phyloP scores from a whole-genome alignment of 2,797 vertebrate species.

The Channa striata region DNA sequence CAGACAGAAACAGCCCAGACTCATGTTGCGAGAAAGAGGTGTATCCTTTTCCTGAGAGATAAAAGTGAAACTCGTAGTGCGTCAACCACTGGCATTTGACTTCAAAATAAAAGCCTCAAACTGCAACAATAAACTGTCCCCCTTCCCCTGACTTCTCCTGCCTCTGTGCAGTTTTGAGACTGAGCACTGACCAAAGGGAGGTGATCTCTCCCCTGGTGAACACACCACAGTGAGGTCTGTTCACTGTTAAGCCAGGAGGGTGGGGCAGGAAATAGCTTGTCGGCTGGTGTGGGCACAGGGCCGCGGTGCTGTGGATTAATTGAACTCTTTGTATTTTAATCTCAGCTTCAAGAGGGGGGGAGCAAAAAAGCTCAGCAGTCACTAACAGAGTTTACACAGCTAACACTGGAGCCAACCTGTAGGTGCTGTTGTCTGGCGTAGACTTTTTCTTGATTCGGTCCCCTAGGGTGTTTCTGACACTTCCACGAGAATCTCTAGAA shows the following conservation, averaged over 20 bases:
- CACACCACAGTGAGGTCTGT: conserved; percentile 67
- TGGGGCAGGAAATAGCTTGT: conserved; percentile 82
- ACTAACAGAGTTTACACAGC: conserved; percentile 2
- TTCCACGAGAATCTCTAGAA: no score
- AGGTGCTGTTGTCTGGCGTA: conserved; percentile 33
- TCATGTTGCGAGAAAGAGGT: conserved; percentile 42
- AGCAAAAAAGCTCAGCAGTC: not conserved
- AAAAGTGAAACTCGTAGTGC: conserved; percentile 15
- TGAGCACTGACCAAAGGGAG: conserved; percentile 36
- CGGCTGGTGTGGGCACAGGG: conserved; percentile 57
- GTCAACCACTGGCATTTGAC: not conserved
- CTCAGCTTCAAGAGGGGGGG: conserved; percentile 4
- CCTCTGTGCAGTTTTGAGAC: conserved; percentile 18
- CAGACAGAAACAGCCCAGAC: conserved; percentile 24
- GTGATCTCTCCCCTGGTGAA: conserved; percentile 38
- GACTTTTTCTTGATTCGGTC: no score
- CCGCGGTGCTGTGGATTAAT: conserved; percentile 64
- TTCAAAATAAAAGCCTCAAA: conserved; percentile 43
- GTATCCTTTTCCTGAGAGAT: conserved; percentile 53
- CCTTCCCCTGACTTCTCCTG: conserved; percentile 5
- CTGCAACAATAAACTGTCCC: not conserved
- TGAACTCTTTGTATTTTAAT: conserved; percentile 76
- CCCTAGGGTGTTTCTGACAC: no score
- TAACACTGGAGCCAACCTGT: conserved; percentile 20
- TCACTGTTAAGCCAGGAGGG: conserved; percentile 71